A percentile compares a stretch with the other conserved stretches of the same genome.
Evolutionary conservation across 1,140 invertebrate genomes (phyloP).

Genomic region (Atta texana): DNA sequence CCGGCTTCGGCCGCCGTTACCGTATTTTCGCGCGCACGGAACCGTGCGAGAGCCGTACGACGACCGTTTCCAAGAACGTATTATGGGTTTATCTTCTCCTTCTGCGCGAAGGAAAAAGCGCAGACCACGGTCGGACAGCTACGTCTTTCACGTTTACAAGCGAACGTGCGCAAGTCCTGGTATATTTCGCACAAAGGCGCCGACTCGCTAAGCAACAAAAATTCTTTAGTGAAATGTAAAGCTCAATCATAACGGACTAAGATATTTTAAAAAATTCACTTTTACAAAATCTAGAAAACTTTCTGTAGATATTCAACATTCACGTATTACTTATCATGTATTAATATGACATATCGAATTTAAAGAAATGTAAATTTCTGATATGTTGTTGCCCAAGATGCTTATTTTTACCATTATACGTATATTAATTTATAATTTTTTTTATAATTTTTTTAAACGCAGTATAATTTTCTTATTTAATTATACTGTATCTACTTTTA

Average conservation of each 20-base stretch:
- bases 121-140: conserved; percentile 47
- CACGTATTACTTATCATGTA: neutral
- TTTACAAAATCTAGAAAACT: neutral
- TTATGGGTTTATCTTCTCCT: conserved; percentile 70
- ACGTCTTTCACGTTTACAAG: conserved; percentile 30
- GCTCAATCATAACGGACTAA: neutral
- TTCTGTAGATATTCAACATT: neutral
- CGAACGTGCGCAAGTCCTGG: conserved; percentile 32
- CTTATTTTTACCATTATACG: neutral
- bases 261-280: neutral
- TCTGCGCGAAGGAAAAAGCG: conserved; percentile 67
- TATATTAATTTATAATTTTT: neutral
- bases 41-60: conserved; percentile 39
- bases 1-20: conserved; percentile 67
- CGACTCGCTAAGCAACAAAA: conserved; percentile 38
- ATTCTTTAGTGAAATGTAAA: neutral
- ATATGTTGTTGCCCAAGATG: neutral
- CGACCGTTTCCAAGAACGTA: conserved; percentile 72
- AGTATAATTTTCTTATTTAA: neutral
- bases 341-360: neutral
- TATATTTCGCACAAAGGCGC: conserved; percentile 51
- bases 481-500: neutral
- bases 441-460: too few relatives aligned
- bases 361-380: neutral
- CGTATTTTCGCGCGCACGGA: conserved; percentile 63